Base-by-base conservation (phyloP, 2,113 vertebrate species). In the Brevimyrus niger region DNA sequence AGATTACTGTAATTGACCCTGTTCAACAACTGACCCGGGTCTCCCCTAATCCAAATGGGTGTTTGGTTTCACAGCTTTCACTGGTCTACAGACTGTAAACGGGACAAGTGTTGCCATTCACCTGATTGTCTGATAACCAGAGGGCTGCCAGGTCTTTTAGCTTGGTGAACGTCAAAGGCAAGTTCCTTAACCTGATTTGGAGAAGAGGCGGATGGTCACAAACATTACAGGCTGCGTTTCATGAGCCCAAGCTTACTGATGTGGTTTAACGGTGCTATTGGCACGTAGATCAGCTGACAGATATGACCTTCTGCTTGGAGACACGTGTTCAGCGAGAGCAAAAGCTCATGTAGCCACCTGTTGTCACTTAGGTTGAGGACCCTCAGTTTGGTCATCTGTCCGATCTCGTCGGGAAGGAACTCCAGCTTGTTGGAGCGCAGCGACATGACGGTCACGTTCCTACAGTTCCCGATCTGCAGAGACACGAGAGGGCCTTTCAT, bases 121-220 rank as follows among this genome's bases (percentile, higher is more conserved):
- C 98, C 98, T 99, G 98, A 96, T 99, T 99, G 97, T 99, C 98
- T 93, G 98, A 99, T 88, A 99, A 98, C 98, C 98, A 99, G 91
- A 99, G 92, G 94, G 98, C 98, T 92, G 98, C 98, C 91, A 99
- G 96, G 91, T 99, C 98, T 92, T 99, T 99, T 90, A 99, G 97
- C 91, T 99, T 99, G 4, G 98, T 98, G 88, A 99, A 99, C 90
- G 97, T 98, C 95, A 98, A 98, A 2, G 98, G 98, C 86, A 99
- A 96, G 94, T 99, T 99, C 96, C 97, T 99, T 95, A 99, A 95
- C 88, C 98, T 99, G 95, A 50, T 91, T 89, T 65, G 91, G 87
- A 91, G 31, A 73, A 4, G 89, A 38, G 82, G 35, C 44, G 88
- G 31, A 69, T 21, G 51, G 27, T 58, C 50, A 27, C 31, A 51